Percentiles rank a stretch among this genome's conserved stretches.
These are phyloP conservation scores for Sebastes steindachneri DNA, from an alignment of 2,797 vertebrate genomes.

Conservation along the genomic window DNA sequence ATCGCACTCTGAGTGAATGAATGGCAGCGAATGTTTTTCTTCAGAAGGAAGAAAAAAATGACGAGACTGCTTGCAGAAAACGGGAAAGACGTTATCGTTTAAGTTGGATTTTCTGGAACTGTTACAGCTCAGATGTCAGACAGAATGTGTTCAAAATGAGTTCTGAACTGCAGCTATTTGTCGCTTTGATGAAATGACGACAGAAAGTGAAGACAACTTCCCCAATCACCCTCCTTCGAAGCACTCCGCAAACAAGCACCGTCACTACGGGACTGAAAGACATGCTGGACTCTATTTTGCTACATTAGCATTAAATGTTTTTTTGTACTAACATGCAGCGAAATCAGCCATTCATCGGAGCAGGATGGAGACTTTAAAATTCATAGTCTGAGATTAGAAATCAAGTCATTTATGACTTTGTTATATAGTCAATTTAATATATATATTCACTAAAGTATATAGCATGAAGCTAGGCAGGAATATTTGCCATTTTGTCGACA, in stretches of 20 bases:
- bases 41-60: neutral
- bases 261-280: slow-evolving; percentile 31
- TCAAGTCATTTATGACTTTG: slow-evolving; percentile 55
- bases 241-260: slow-evolving; percentile 45
- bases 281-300: slow-evolving; percentile 80
- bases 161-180: slow-evolving; percentile 5
- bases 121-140: neutral
- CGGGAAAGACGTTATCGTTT: neutral
- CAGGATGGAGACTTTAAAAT: slow-evolving; percentile 38
- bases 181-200: neutral
- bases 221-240: neutral
- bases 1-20: neutral
- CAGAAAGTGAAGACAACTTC: neutral
- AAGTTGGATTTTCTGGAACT: slow-evolving; percentile 13
- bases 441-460: slow-evolving; percentile 71
- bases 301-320: slow-evolving; percentile 82
- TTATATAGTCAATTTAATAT: slow-evolving; percentile 76
- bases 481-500: slow-evolving; percentile 52
- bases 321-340: slow-evolving; percentile 67
- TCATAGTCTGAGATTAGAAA: slow-evolving; percentile 62
- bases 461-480: slow-evolving; percentile 61
- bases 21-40: neutral
- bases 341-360: slow-evolving; percentile 59
- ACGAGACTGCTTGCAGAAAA: neutral
- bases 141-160: neutral